A percentile compares a stretch with the other conserved stretches of the same genome.
Conservation (phyloP, 92 coral and sea anemone species). For the Phenganax subtilis region DNA sequence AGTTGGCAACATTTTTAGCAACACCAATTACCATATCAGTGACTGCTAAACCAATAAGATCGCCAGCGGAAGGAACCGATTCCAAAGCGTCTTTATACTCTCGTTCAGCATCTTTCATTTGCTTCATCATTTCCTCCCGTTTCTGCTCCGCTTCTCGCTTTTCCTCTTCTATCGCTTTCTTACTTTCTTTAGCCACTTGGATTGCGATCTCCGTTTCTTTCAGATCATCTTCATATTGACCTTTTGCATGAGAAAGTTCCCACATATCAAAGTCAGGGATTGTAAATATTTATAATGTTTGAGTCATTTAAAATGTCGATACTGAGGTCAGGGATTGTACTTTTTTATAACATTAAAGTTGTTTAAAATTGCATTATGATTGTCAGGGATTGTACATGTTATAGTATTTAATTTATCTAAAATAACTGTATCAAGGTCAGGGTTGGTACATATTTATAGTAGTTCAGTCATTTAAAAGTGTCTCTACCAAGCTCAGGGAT, state of each 20-base stretch:
- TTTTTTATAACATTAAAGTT: no score
- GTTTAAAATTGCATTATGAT: no score
- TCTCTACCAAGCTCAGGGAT: no score
- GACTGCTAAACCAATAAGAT: slow-evolving; percentile 29
- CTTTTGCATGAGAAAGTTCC: slow-evolving; percentile 26
- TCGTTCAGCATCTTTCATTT: slow-evolving; percentile 40
- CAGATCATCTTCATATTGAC: slow-evolving; percentile 42
- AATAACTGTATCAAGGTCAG: no score
- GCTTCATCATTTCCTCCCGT: slow-evolving; percentile 36
- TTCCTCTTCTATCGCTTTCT: slow-evolving; percentile 25
- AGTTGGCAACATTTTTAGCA: not conserved
- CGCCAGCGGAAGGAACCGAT: not conserved
- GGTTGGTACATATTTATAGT: no score
- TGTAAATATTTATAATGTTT: no score
- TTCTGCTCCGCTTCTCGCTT: slow-evolving; percentile 25
- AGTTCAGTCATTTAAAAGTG: no score
- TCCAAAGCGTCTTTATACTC: slow-evolving; percentile 47
- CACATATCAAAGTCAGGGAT: no score
- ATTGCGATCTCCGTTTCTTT: slow-evolving; percentile 26
- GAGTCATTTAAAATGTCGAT: no score
- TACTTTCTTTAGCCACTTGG: slow-evolving; percentile 34
- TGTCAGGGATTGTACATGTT: no score
- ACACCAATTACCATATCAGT: slow-evolving; percentile 23
- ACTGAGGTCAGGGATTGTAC: no score
- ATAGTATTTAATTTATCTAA: no score